Evolutionary conservation across 2,113 vertebrate genomes (phyloP).

Genomic region (Phoenicopterus ruber): DNA sequence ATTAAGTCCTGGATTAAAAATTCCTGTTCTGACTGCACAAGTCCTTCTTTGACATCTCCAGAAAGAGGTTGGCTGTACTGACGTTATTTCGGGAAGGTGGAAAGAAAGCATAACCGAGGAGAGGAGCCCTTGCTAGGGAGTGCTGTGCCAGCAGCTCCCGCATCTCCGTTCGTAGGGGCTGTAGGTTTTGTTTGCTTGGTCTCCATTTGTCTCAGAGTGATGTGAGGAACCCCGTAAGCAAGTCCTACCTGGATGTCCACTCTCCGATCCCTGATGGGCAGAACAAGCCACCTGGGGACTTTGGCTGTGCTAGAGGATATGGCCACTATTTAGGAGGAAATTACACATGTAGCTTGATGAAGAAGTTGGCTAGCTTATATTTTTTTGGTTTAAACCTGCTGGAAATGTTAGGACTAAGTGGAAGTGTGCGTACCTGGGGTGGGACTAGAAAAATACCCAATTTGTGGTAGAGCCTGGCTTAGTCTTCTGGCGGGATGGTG

Average conservation of each 20-base stretch:
- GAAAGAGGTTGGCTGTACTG: not conserved
- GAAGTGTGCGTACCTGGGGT: rapidly evolving
- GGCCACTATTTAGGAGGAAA: not conserved
- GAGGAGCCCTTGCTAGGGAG: not conserved
- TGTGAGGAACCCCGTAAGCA: not conserved
- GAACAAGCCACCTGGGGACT: not conserved
- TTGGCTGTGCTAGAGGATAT: not conserved
- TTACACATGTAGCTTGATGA: rapidly evolving
- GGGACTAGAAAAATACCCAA: not conserved
- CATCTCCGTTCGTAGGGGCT: not conserved
- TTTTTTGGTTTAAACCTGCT: not conserved
- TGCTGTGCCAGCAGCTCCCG: not conserved
- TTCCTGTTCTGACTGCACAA: not conserved
- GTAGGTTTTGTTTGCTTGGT: not conserved
- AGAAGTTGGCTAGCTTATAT: not conserved
- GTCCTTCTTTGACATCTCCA: not conserved
- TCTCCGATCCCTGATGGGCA: not conserved
- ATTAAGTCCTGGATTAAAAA: not conserved
- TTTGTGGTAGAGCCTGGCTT: not conserved
- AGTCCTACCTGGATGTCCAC: rapidly evolving
- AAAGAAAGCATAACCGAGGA: not conserved
- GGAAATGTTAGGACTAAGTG: not conserved
- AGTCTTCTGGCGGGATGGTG: not conserved
- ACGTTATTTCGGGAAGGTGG: not conserved
- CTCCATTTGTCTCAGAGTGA: not conserved